Base-by-base conservation (phyloP, 2,888 invertebrate genomes). In the Orchesellides sinensis region DNA sequence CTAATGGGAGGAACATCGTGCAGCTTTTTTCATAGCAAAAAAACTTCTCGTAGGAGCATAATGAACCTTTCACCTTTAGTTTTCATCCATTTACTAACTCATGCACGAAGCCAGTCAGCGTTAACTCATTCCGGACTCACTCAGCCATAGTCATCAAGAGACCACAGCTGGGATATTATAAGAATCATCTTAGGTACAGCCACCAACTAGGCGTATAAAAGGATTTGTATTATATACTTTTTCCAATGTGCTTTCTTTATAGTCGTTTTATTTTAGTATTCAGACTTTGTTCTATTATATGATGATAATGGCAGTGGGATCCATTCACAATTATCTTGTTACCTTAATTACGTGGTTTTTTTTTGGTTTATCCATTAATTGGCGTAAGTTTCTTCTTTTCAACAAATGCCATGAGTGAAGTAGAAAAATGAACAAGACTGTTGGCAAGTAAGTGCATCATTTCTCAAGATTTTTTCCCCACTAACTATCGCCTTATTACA, bases 51-150 rank as follows among this genome's bases (percentile, higher is more conserved):
- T 21, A 66, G 54, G 49, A 70, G 61, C 61, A 68, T 73, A 61
- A 47, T 81, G 81, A 81, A 74, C 81, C 74, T 81, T 81, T 81
- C 81, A 81, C 81, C 81, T 81, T 81, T 81, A 23, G 54, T 21
- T 78, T 52, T 69, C 59, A 32, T 73, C 80, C 52, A 29, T 61
- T 59, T 49, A 69, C 49, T 59, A n/a, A n/a, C 61, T 47, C 52
- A 75, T 56, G 65, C 59, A 65, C 25, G 65, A 66, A 77, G 47
- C 25, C 77, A 77, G 77, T 47, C 29, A 77, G 66, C 45, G 29
- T 59, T 59, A 25, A 32, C 32, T 59, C 23, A 12, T 54, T 54
- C 21, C 21, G 12, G 14, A 54, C 54, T 54, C 59, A 59, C 59
- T 59, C 59, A 32, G 25, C 59, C 29, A n/a, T n/a, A n/a, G n/a